phyloP scores from a whole-genome alignment of 2,888 invertebrate genomes.

The Thereva unica region DNA sequence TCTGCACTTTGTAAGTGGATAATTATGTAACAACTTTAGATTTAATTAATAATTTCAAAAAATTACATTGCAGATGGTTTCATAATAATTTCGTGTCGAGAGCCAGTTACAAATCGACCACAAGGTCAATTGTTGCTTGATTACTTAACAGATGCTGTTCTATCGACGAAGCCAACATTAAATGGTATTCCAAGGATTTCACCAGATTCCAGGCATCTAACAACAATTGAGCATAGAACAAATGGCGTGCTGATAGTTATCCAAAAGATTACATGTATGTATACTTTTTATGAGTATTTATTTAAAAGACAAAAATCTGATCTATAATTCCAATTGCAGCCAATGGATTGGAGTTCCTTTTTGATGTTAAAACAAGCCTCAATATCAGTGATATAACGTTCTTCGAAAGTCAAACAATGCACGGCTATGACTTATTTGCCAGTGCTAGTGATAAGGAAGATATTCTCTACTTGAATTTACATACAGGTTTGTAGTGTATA shows the following conservation, averaged over 20 bases:
- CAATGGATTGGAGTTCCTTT: conserved; percentile 68
- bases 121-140: conserved; percentile 72
- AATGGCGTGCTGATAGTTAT: conserved; percentile 64
- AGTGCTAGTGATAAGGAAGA: conserved; percentile 73
- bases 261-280: conserved; percentile 67
- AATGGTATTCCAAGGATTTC: conserved; percentile 70
- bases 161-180: conserved; percentile 66
- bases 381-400: conserved; percentile 74
- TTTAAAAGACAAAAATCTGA: conserved; percentile 36
- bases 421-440: conserved; percentile 75
- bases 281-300: conserved; percentile 42
- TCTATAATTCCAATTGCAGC: conserved; percentile 57
- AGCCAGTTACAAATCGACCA: conserved; percentile 66
- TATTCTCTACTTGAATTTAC: conserved; percentile 70
- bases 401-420: conserved; percentile 71
- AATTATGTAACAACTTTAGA: background rate
- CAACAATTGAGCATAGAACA: conserved; percentile 66
- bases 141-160: conserved; percentile 72
- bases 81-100: conserved; percentile 71
- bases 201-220: conserved; percentile 71
- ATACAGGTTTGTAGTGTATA: conserved; percentile 62
- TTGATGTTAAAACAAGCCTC: conserved; percentile 75
- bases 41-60: conserved; percentile 26
- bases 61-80: conserved; percentile 64
- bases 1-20: conserved; percentile 69